A percentile compares a stretch with the other conserved stretches of the same genome.
phyloP scores from a whole-genome alignment of 1,140 invertebrate genomes.

The Aphaenogaster rudis region DNA sequence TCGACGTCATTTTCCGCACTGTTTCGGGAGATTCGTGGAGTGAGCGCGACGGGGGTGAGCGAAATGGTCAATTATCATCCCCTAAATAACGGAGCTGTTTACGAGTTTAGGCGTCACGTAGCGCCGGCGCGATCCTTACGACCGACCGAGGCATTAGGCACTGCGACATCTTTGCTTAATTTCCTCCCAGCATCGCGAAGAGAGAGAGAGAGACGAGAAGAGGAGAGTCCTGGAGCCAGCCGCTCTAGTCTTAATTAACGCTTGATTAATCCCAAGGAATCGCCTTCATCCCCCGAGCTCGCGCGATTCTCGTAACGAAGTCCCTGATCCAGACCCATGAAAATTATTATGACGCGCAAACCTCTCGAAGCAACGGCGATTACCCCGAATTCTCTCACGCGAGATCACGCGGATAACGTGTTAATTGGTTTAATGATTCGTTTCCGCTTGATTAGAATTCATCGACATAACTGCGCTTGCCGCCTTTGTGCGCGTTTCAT shows the following conservation, averaged over 20 bases:
- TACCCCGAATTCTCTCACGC: constrained; percentile 20
- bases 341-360: constrained; percentile 39
- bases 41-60: constrained; percentile 31
- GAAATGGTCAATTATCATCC: constrained; percentile 80
- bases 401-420: constrained; percentile 55
- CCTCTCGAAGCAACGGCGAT: constrained; percentile 11
- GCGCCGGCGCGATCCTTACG: constrained; percentile 63
- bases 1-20: constrained; percentile 22
- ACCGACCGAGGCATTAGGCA: constrained; percentile 68
- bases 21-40: constrained; percentile 71
- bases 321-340: constrained; percentile 31
- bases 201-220: constrained; percentile 57
- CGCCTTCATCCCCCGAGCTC: constrained; percentile 29
- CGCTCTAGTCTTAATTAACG: constrained; percentile 74
- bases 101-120: constrained; percentile 72
- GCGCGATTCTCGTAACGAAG: constrained; percentile 24
- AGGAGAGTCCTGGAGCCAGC: constrained; percentile 39
- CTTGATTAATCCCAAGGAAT: constrained; percentile 79
- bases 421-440: constrained; percentile 58
- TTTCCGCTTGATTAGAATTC: constrained; percentile 55
- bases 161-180: constrained; percentile 83
- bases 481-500: constrained; percentile 22
- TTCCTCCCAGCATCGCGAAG: constrained; percentile 73
- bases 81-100: constrained; percentile 80
- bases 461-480: not conserved